Conservation (phyloP, 2,888 invertebrate species). For the Dendrolimus pini region DNA sequence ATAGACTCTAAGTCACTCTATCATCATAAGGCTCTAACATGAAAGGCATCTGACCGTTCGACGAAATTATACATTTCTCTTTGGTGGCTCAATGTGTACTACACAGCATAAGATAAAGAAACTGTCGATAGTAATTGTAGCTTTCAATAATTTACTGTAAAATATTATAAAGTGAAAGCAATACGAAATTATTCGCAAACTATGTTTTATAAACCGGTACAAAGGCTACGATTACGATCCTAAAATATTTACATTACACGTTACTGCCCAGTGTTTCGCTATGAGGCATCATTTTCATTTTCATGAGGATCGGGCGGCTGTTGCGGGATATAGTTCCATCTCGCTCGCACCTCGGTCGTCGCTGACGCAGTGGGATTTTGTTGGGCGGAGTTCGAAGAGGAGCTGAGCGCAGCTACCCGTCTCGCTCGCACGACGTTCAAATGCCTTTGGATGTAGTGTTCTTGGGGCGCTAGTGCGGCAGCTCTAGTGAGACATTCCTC, state of each 20-base stretch:
- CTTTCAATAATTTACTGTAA: too few species aligned
- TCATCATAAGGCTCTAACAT: too few species aligned
- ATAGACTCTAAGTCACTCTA: too few species aligned
- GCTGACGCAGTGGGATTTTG: slow-evolving; percentile 22
- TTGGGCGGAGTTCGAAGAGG: slow-evolving; percentile 15
- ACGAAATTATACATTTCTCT: too few species aligned
- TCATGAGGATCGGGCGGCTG: slow-evolving; percentile 69
- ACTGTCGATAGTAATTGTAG: too few species aligned
- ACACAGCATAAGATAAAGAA: too few species aligned
- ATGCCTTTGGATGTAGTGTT: slow-evolving; percentile 94
- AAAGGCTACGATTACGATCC: slow-evolving; percentile 3
- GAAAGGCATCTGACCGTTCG: too few species aligned
- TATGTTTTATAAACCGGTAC: neutral
- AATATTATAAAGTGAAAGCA: too few species aligned
- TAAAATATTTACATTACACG: slow-evolving; percentile 1
- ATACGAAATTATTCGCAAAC: too few species aligned
- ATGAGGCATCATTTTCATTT: slow-evolving; percentile 48
- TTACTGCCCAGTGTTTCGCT: slow-evolving; percentile 26
- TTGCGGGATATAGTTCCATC: slow-evolving; percentile 72
- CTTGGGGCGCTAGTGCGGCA: slow-evolving; percentile 88
- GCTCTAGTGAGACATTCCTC: slow-evolving; percentile 90
- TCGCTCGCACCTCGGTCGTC: slow-evolving; percentile 53
- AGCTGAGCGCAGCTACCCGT: slow-evolving; percentile 18
- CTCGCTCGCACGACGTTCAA: slow-evolving; percentile 90
- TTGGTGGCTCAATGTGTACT: too few species aligned